Evolutionary conservation across 2,888 invertebrate species (phyloP), one percentile per base, ranked within the genome.

Genomic region (Sesia apiformis): DNA sequence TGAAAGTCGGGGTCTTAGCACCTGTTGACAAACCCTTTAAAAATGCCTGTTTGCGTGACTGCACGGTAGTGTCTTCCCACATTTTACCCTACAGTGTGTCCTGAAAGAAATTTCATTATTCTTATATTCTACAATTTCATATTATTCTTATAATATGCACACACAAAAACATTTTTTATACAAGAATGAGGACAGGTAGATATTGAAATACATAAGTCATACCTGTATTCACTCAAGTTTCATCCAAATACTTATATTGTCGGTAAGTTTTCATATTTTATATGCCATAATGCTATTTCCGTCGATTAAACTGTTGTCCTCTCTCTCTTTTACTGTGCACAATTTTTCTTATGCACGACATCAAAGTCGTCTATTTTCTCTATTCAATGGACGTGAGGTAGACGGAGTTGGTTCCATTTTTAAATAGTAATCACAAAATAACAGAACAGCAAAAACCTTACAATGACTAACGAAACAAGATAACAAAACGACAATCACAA

Each of bases 141-240:
- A n/a, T n/a, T n/a, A n/a, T n/a, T n/a, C n/a, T n/a, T n/a, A n/a
- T n/a, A n/a, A n/a, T n/a, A n/a, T n/a, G n/a, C n/a, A n/a, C n/a
- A n/a, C n/a, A n/a, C n/a, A n/a, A n/a, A n/a, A n/a, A n/a, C n/a
- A n/a, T n/a, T n/a, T n/a, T n/a, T n/a, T n/a, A n/a, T n/a, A 23
- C n/a, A 40, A n/a, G 3, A 4, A n/a, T 52, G 39, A n/a, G n/a
- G n/a, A n/a, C n/a, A n/a, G n/a, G n/a, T n/a, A n/a, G n/a, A n/a
- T n/a, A n/a, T n/a, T n/a, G 55, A 55, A 46, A 43, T 52, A 54
- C 49, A 56, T 41, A 56, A 46, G 46, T 53, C 53, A 54, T 57
- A 60, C 59, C 62, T 52, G 59, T 57, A 53, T 60, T 60, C 46
- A 62, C 53, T 59, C 58, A 58, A 54, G 60, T 55, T 55, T 55